A percentile compares a stretch with the other conserved stretches of the same genome.
Conservation (phyloP, 2,113 vertebrate species). For the Aegotheles bennettii region DNA sequence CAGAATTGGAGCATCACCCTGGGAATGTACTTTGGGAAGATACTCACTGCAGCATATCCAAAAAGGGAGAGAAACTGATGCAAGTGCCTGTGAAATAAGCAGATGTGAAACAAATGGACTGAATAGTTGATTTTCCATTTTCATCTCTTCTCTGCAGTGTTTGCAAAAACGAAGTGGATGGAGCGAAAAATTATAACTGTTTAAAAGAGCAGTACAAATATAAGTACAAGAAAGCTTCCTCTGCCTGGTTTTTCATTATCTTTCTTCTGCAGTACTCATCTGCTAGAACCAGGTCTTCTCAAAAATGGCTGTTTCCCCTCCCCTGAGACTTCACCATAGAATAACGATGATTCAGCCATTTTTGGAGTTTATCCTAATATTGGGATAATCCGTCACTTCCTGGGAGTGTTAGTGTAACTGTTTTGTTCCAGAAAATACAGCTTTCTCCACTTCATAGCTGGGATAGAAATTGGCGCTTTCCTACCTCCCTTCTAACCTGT, state of each 20-base stretch:
- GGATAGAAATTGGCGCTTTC: neutral
- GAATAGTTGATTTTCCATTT: neutral
- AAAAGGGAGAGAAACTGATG: neutral
- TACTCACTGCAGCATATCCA: neutral
- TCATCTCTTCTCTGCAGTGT: neutral
- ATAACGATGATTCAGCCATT: neutral
- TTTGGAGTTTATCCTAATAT: neutral
- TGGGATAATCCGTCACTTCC: neutral
- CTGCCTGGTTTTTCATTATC: neutral
- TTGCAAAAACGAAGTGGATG: neutral
- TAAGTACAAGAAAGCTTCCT: neutral
- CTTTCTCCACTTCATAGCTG: neutral
- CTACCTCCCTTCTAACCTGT: neutral
- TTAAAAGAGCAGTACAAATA: neutral
- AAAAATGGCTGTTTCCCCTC: neutral
- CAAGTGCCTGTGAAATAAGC: neutral
- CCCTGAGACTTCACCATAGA: neutral
- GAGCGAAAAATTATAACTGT: accelerated
- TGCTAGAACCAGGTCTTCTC: neutral
- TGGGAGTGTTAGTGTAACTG: neutral
- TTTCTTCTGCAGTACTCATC: neutral
- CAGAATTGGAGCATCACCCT: neutral
- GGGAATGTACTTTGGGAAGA: neutral
- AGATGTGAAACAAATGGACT: neutral
- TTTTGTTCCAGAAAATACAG: neutral